Evolutionary conservation across 2,113 vertebrate genomes (phyloP).

Genomic region (Ammospiza nelsoni): DNA sequence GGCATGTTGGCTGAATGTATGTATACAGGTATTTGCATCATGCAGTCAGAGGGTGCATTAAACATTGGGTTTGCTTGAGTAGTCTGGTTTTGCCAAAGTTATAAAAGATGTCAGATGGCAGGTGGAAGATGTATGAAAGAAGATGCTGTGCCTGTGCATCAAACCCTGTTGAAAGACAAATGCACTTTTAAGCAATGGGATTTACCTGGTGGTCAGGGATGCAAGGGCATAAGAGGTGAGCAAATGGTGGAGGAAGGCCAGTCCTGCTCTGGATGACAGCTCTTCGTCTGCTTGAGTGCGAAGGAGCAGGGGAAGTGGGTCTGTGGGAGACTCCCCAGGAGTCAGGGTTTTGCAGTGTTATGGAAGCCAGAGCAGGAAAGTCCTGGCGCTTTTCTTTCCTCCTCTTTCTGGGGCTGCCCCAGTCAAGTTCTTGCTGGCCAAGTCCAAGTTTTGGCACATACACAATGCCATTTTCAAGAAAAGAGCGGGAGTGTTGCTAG

Average conservation of each 20-base stretch:
- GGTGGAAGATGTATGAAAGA: not conserved
- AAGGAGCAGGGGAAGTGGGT: not conserved
- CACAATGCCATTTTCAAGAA: not conserved
- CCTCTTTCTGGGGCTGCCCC: not conserved
- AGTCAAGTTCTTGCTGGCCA: not conserved
- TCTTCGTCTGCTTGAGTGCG: not conserved
- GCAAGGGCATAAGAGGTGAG: not conserved
- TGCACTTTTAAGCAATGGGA: not conserved
- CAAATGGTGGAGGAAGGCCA: not conserved
- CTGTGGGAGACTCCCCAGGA: not conserved
- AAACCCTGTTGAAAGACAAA: not conserved
- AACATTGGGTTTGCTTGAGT: not conserved
- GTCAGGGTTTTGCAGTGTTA: not conserved
- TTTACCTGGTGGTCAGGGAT: not conserved
- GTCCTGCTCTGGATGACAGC: not conserved
- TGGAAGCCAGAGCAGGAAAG: not conserved
- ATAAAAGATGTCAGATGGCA: not conserved
- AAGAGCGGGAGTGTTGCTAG: not conserved
- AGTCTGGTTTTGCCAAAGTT: not conserved
- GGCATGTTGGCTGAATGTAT: constrained; percentile 99
- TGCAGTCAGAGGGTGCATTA: not conserved
- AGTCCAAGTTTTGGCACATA: not conserved
- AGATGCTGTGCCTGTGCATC: not conserved
- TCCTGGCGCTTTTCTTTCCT: accelerated
- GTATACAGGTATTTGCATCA: constrained; percentile 80